Evolutionary conservation across 1,140 invertebrate genomes (phyloP).

Genomic region (Heliconius hewitsoni): DNA sequence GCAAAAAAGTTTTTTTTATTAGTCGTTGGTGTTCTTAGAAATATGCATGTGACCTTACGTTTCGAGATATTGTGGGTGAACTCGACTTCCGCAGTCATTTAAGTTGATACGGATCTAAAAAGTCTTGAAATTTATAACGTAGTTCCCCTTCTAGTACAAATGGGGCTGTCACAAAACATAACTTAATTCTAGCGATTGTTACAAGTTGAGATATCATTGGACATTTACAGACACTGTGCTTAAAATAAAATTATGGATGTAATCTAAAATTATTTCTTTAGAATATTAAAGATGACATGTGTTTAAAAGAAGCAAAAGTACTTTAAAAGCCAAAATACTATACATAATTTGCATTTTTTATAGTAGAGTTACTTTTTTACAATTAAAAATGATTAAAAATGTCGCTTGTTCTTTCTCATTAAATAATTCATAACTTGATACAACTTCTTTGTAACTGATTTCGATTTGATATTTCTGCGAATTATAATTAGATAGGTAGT

Average conservation of each 20-base stretch:
- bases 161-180: too few relatives aligned
- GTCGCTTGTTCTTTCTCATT: background rate
- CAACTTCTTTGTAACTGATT: background rate
- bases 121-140: background rate
- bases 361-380: too few relatives aligned
- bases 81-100: background rate
- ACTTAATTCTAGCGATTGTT: too few relatives aligned
- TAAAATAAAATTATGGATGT: too few relatives aligned
- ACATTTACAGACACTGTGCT: too few relatives aligned
- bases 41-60: background rate
- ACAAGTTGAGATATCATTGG: too few relatives aligned
- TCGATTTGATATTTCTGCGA: background rate
- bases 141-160: background rate
- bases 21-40: slow-evolving; percentile 4
- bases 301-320: background rate
- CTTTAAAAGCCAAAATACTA: background rate
- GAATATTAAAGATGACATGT: too few relatives aligned
- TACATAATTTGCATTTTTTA: too few relatives aligned
- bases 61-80: background rate
- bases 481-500: too few relatives aligned
- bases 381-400: too few relatives aligned
- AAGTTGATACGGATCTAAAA: slow-evolving; percentile 14
- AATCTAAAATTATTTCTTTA: too few relatives aligned
- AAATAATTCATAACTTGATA: background rate
- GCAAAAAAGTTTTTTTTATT: background rate